Base-by-base conservation (phyloP, 2,888 invertebrate genomes). In the Philaethria dido region DNA sequence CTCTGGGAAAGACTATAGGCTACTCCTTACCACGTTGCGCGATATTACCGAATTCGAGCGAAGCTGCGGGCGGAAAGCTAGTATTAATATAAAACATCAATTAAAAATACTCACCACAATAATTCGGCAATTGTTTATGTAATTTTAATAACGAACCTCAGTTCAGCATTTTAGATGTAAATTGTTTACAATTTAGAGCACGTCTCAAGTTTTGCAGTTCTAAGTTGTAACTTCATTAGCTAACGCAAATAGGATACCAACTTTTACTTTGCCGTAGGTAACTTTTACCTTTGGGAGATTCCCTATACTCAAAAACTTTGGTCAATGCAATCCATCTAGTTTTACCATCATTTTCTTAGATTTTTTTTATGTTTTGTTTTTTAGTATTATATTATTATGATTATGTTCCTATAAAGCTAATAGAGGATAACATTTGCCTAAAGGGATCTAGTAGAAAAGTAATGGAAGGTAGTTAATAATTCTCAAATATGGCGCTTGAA, bases 161-260 rank as follows among this genome's bases (percentile, higher is more conserved):
- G 54, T 60, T 33, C 13, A 20, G 16, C 25, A 14, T 52, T 59
- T 66, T 20, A 68, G 47, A 63, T 68, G 62, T 68, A 66, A 69
- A 65, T 69, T 69, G 64, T 69, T 76, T 80, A 78, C 82, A 83
- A 85, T 82, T 83, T 80, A 76, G 76, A 76, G 80, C 82, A 81
- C 81, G 82, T 81, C 72, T 69, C 69, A 78, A 78, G 74, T 75
- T 68, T 77, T 79, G 78, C 79, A 81, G 78, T 84, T 82, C 82
- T 81, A 80, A 61, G 54, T 54, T 61, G 60, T 59, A 68, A 85
- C 81, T 85, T 84, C 87, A 84, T 87, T 87, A 86, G 85, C 77
- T 77, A 77, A 72, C 77, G 79, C 77, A 80, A 81, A 80, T 84
- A 85, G 84, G 84, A 83, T 80, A 77, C 76, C 68, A 83, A 86